These are phyloP conservation scores for Irena cyanogastra DNA, from an alignment of 2,113 vertebrate genomes.

Conservation along the genomic window DNA sequence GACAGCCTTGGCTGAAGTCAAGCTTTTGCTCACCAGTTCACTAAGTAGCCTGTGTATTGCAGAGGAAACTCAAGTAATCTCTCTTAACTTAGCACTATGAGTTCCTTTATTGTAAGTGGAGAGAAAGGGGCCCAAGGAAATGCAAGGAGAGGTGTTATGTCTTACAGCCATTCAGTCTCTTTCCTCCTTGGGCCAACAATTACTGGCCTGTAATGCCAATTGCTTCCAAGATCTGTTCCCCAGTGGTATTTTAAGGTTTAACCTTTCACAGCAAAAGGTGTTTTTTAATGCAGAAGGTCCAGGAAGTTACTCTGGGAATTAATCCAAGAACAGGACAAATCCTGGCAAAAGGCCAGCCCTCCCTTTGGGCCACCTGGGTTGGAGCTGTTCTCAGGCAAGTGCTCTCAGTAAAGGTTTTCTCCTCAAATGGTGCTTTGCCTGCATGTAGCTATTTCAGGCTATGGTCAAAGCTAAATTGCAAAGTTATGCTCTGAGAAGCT, in stretches of 20 bases:
- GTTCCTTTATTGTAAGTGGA: not conserved
- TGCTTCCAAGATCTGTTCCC: not conserved
- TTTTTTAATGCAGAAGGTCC: not conserved
- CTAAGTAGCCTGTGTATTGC: not conserved
- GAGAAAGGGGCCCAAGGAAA: conserved; percentile 10
- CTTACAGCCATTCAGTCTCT: not conserved
- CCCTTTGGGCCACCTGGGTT: not conserved
- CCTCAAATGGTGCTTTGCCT: not conserved
- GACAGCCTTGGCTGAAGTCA: not conserved
- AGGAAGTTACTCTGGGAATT: not conserved
- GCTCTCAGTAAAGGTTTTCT: not conserved
- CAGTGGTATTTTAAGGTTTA: not conserved
- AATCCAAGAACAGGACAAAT: not conserved
- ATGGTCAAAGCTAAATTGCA: not conserved
- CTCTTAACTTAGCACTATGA: not conserved
- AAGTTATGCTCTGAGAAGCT: not conserved
- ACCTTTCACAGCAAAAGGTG: not conserved
- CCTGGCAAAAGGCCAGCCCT: conserved; percentile 13
- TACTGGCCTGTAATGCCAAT: not conserved
- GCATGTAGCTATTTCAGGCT: not conserved
- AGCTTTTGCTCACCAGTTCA: not conserved
- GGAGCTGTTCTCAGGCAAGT: not conserved
- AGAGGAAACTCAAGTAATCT: not conserved
- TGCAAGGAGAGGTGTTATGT: not conserved
- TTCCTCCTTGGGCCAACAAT: not conserved